Conservation (phyloP, 2,888 invertebrate species). For the Netelia fuscicornis region DNA sequence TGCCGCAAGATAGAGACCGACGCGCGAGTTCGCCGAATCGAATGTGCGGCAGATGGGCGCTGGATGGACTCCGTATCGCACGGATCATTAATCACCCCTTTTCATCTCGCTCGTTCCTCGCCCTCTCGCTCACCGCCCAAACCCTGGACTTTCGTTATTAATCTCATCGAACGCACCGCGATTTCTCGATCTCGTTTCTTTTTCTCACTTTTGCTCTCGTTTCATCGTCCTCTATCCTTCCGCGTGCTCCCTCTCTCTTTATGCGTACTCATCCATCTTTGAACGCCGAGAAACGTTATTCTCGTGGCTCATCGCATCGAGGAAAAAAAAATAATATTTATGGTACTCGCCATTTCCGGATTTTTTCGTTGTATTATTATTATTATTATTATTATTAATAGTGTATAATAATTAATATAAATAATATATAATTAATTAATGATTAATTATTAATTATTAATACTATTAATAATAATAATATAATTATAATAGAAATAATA, state of each 20-base stretch:
- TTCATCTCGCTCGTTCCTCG: constrained; percentile 67
- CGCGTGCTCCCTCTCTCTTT: not conserved
- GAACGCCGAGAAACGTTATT: constrained; percentile 16
- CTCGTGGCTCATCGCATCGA: not conserved
- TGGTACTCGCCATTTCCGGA: too few species aligned
- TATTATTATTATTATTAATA: too few species aligned
- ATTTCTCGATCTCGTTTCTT: constrained; percentile 39
- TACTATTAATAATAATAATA: too few species aligned
- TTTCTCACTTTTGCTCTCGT: constrained; percentile 36
- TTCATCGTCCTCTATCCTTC: constrained; percentile 25
- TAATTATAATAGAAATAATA: too few species aligned
- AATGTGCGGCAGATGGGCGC: constrained; percentile 61
- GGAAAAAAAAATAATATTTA: not conserved
- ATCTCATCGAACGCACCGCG: constrained; percentile 62
- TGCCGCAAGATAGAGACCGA: constrained; percentile 32
- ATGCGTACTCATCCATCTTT: constrained; percentile 45
- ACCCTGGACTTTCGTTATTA: constrained; percentile 63
- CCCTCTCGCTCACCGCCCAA: constrained; percentile 59
- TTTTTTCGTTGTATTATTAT: too few species aligned
- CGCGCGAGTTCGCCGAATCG: constrained; percentile 49
- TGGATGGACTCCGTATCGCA: constrained; percentile 65
- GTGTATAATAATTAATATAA: too few species aligned
- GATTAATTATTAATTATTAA: too few species aligned
- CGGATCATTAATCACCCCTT: constrained; percentile 69
- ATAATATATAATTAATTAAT: too few species aligned